These are phyloP conservation scores for Timema cristinae DNA, from an alignment of 2,888 invertebrate species.

Conservation along the genomic window DNA sequence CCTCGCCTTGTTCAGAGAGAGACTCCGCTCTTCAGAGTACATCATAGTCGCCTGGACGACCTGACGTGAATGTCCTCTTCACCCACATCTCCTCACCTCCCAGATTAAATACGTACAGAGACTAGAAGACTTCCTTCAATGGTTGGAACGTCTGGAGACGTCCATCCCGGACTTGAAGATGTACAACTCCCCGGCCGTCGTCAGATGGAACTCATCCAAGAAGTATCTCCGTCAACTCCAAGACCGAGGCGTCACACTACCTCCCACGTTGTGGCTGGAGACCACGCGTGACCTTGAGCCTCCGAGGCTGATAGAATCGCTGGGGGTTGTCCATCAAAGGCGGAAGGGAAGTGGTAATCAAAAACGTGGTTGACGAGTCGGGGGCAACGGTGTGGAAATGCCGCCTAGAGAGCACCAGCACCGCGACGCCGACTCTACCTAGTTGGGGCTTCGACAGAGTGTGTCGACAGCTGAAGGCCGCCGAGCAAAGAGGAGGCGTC, in stretches of 20 bases:
- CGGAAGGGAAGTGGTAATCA: background rate
- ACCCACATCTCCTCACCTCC: conserved; percentile 11
- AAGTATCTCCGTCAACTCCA: background rate
- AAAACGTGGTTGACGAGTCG: conserved; percentile 3
- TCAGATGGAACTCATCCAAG: conserved; percentile 8
- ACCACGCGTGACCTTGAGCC: background rate
- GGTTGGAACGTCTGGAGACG: background rate
- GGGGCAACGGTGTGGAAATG: background rate
- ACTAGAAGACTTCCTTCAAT: conserved; percentile 2
- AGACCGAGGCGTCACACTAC: background rate
- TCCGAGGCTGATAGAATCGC: background rate
- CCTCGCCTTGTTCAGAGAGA: conserved; percentile 6
- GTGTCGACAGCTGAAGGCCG: background rate
- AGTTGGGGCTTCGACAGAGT: background rate
- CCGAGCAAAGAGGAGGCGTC: background rate
- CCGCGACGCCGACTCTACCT: background rate
- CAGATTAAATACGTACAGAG: background rate
- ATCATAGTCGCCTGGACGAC: conserved; percentile 1
- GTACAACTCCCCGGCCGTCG: conserved; percentile 4
- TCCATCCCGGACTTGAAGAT: background rate
- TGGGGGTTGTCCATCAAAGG: background rate
- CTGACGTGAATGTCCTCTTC: conserved; percentile 1
- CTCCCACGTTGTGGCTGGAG: conserved; percentile 2
- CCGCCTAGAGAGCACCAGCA: background rate
- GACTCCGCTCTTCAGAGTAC: background rate